phyloP scores from a whole-genome alignment of 2,113 vertebrate genomes.

The Syrmaticus mikado region DNA sequence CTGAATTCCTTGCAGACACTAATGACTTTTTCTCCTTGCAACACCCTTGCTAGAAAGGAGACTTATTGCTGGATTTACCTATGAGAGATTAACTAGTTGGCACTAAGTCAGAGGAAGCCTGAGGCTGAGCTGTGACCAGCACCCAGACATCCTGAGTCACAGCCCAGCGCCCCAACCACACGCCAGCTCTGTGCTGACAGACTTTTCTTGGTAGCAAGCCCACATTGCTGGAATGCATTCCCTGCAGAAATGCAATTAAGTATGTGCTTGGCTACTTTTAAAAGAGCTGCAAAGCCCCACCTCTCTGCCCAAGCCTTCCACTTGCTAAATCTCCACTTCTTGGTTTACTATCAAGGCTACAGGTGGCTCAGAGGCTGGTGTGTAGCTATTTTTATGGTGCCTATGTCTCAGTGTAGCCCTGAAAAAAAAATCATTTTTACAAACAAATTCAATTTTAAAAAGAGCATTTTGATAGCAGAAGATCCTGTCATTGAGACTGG shows the following conservation, averaged over 20 bases:
- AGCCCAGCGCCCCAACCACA: constrained; percentile 4
- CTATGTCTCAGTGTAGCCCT: not conserved
- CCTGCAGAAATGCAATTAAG: constrained; percentile 62
- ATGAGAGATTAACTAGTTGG: constrained; percentile 41
- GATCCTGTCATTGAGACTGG: accelerated
- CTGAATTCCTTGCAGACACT: not conserved
- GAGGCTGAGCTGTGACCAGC: constrained; percentile 20
- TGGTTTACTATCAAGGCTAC: constrained; percentile 45
- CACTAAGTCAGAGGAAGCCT: not conserved
- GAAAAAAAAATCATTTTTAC: not conserved
- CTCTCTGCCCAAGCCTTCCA: constrained; percentile 32
- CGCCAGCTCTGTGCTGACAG: constrained; percentile 9
- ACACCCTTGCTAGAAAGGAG: not conserved
- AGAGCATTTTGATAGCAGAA: not conserved
- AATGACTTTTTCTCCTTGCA: not conserved
- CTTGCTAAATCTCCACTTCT: constrained; percentile 34
- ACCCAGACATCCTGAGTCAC: constrained; percentile 54
- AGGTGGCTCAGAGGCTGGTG: not conserved
- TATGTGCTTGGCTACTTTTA: constrained; percentile 43
- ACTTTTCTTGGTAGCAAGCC: constrained; percentile 52
- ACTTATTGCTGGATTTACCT: constrained; percentile 13
- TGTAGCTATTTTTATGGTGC: constrained; percentile 9
- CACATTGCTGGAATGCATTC: constrained; percentile 63
- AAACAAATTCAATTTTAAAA: not conserved
- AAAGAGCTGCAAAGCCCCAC: constrained; percentile 40